A percentile compares a stretch with the other conserved stretches of the same genome.
These are phyloP conservation scores for Tetheella fluctuosa DNA, from an alignment of 2,888 invertebrate species.

Conservation along the genomic window DNA sequence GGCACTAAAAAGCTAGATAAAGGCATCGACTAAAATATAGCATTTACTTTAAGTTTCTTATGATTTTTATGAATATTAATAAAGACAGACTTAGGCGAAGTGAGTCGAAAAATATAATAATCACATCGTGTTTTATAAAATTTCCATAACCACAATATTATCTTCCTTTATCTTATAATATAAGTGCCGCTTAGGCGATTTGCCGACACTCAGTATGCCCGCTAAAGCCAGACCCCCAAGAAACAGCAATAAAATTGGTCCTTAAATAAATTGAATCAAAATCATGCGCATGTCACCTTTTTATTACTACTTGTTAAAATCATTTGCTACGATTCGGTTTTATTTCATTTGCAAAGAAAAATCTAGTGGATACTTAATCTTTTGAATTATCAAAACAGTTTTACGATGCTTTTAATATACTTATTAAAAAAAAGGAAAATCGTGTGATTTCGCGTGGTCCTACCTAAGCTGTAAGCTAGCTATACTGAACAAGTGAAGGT, in stretches of 20 bases:
- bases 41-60: too few species aligned
- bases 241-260: conserved; percentile 1
- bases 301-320: neutral
- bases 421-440: too few species aligned
- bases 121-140: neutral
- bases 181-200: neutral
- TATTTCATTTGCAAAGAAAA: too few species aligned
- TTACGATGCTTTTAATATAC: too few species aligned
- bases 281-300: neutral
- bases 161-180: neutral
- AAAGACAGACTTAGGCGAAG: neutral
- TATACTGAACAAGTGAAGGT: too few species aligned
- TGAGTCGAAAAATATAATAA: neutral
- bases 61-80: neutral
- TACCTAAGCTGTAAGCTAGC: too few species aligned
- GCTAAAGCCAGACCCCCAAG: neutral
- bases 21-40: neutral
- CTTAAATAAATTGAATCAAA: neutral
- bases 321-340: neutral
- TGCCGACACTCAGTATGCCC: neutral
- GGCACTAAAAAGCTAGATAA: neutral
- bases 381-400: neutral
- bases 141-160: neutral
- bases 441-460: too few species aligned
- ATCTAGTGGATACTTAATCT: too few species aligned